Evolutionary conservation across 2,113 vertebrate species (phyloP).

Genomic region (Sterrhoptilus dennistouni): DNA sequence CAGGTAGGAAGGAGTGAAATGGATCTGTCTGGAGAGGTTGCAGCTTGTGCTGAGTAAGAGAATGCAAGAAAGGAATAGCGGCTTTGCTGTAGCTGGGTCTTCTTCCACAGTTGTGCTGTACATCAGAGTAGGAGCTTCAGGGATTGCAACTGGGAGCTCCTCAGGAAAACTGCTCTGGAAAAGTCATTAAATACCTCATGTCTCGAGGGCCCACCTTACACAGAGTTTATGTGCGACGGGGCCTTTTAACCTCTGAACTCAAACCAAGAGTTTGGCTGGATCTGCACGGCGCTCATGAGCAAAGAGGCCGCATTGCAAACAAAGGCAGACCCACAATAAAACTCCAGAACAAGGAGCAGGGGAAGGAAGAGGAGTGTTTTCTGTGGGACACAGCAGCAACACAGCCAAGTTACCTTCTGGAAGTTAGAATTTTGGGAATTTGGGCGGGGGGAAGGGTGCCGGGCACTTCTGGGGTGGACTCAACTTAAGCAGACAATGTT

Average conservation of each 20-base stretch:
- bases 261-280: not conserved
- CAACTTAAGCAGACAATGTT: rapidly evolving
- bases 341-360: rapidly evolving
- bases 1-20: not conserved
- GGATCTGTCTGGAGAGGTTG: not conserved
- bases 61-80: rapidly evolving
- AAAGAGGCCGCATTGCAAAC: rapidly evolving
- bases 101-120: too few species aligned
- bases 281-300: rapidly evolving
- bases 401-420: too few species aligned
- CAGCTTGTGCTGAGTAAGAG: not conserved
- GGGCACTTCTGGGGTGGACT: not conserved
- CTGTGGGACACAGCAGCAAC: not conserved
- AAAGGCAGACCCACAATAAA: not conserved
- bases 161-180: not conserved
- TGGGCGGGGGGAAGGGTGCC: rapidly evolving
- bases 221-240: rapidly evolving
- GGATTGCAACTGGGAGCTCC: not conserved
- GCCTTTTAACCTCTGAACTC: not conserved
- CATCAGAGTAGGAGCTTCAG: not conserved
- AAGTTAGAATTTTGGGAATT: not conserved
- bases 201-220: rapidly evolving
- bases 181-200: not conserved
- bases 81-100: not conserved
- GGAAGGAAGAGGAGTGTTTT: rapidly evolving